These are phyloP conservation scores for Rapana venosa DNA, from an alignment of 2,888 invertebrate species.

Conservation along the genomic window DNA sequence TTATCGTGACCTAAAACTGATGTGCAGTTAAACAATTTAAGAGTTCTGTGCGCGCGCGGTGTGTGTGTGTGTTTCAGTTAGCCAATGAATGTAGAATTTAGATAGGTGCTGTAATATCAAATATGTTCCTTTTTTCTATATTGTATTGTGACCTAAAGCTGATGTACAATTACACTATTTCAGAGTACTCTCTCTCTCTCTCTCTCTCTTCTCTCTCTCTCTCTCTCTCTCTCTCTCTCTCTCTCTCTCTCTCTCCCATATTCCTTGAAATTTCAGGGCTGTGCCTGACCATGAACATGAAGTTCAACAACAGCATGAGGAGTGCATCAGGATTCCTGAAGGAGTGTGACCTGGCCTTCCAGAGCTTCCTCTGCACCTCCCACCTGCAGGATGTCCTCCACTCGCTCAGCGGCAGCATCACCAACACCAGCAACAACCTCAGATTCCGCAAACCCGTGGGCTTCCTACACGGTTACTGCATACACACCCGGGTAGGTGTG, in stretches of 20 bases:
- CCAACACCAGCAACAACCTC: constrained; percentile 34
- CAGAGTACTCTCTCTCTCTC: background rate
- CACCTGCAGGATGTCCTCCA: background rate
- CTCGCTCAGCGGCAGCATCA: background rate
- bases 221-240: background rate
- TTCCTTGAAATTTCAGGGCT: background rate
- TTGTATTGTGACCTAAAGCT: too few species aligned
- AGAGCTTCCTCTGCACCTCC: background rate
- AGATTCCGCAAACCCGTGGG: constrained; percentile 16
- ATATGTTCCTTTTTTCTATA: too few species aligned
- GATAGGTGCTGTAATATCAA: too few species aligned
- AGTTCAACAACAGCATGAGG: background rate
- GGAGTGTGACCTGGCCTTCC: constrained; percentile 26
- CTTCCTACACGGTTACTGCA: constrained; percentile 8
- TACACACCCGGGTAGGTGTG: background rate
- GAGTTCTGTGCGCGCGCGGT: too few species aligned
- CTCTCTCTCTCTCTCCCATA: background rate
- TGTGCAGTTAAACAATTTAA: too few species aligned
- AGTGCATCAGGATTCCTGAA: background rate
- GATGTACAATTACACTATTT: too few species aligned
- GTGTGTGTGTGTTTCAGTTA: too few species aligned
- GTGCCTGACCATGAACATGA: background rate
- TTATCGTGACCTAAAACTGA: too few species aligned
- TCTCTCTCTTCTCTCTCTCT: background rate
- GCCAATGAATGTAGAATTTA: too few species aligned